Conservation (phyloP, 2,113 vertebrate genomes). For the Colinus virginianus region DNA sequence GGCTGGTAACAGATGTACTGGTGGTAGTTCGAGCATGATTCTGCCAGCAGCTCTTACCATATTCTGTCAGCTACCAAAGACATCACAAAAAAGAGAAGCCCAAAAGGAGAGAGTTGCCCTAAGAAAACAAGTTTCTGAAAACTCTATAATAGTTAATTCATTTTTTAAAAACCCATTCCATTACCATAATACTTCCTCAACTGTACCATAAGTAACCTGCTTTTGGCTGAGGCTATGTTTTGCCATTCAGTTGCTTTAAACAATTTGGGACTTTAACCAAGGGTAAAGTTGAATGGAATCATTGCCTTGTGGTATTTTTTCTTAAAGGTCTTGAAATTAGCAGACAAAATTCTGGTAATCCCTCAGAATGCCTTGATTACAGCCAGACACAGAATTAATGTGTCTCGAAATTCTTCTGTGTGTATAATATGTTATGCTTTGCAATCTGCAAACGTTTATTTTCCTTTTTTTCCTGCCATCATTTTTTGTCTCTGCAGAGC, state of each 20-base stretch:
- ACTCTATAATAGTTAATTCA: rapidly evolving
- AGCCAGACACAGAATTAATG: not conserved
- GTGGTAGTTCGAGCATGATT: not conserved
- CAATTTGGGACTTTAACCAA: not conserved
- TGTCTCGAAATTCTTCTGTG: not conserved
- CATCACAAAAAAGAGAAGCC: not conserved
- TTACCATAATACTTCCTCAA: not conserved
- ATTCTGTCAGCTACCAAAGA: not conserved
- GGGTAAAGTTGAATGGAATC: not conserved
- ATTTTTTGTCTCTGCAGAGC: not conserved
- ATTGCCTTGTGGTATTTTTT: not conserved
- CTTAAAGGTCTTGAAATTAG: not conserved
- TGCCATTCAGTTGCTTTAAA: not conserved
- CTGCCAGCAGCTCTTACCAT: not conserved
- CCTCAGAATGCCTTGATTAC: not conserved
- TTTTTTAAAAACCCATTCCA: not conserved
- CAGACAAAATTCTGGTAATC: not conserved
- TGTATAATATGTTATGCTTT: not conserved
- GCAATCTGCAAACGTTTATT: not conserved
- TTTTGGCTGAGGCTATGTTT: not conserved
- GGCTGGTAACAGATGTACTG: not conserved
- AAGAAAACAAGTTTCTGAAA: not conserved
- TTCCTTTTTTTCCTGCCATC: not conserved
- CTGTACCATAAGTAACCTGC: rapidly evolving
- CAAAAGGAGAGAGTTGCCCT: not conserved